Evolutionary conservation across 2,113 vertebrate genomes (phyloP).

Genomic region (Petromus typicus): DNA sequence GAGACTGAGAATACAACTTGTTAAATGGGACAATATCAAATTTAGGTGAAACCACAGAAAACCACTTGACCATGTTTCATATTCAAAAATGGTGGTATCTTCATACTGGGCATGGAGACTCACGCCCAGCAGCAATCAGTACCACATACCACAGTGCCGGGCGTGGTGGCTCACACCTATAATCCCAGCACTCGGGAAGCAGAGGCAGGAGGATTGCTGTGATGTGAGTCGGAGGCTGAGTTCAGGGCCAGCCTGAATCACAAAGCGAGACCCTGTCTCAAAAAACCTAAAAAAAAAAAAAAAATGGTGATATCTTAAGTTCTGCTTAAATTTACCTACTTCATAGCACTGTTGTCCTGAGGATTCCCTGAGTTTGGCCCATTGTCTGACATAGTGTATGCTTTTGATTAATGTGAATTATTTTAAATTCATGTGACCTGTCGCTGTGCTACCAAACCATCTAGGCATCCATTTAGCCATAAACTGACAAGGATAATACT

Average conservation of each 20-base stretch:
- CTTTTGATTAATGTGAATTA: not conserved
- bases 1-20: not conserved
- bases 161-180: no score
- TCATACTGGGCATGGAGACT: not conserved
- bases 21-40: not conserved
- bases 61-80: not conserved
- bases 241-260: no score
- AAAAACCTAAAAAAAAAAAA: no score
- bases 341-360: not conserved
- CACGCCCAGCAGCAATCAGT: no score
- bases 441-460: not conserved
- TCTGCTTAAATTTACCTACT: not conserved
- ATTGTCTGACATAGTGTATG: not conserved
- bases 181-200: no score
- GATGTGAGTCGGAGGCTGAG: no score
- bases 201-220: no score
- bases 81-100: not conserved
- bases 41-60: not conserved
- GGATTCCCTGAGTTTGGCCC: not conserved
- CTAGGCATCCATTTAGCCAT: not conserved
- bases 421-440: not conserved
- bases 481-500: not conserved
- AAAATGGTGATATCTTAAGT: not conserved
- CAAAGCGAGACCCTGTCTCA: no score
- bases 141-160: no score